Evolutionary conservation across 2,888 invertebrate genomes (phyloP), one percentile per base, ranked within the genome.

Genomic region (Ophonus ardosiacus): DNA sequence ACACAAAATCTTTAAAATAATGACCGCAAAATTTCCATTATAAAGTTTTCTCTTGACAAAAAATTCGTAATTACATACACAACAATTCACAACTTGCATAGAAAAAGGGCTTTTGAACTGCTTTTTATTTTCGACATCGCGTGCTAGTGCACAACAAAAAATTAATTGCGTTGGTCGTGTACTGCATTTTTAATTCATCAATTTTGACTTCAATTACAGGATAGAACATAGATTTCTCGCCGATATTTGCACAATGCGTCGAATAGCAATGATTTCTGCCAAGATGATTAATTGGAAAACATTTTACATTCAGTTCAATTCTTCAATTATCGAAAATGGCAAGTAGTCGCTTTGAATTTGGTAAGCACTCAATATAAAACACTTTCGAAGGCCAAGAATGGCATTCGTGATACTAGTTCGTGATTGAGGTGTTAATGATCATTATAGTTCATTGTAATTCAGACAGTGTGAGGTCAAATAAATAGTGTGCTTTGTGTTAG

Each of bases 61-160:
- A 81, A 81, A 81, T 24, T 51, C 61, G 61, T 81, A 81, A 81
- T 81, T 81, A 81, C 81, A 81, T 81, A 65, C 65, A 81, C 81
- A 81, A 81, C 43, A 79, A 79, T 81, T 63, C 81, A 65, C 81
- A 63, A 65, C 17, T 81, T 81, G 57, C 24, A 15, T 15, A 63
- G 61, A 40, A 80, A 78, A 78, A 78, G 63, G 63, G 21, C 63
- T 18, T 81, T 38, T 81, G 40, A 61, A 61, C 63, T 43, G 21
- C 43, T 43, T 81, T 81, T 81, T 81, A 63, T 63, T 63, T 81
- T 51, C 61, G 63, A 61, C 18, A 81, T 81, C 63, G 81, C 81
- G 81, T 81, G 81, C 63, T 43, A 81, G 63, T 63, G 43, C 81
- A 63, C 61, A 17, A 65, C 81, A 81, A 81, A 81, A 81, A 81